phyloP scores from a whole-genome alignment of 2,113 vertebrate genomes.

The Blennius ocellaris region DNA sequence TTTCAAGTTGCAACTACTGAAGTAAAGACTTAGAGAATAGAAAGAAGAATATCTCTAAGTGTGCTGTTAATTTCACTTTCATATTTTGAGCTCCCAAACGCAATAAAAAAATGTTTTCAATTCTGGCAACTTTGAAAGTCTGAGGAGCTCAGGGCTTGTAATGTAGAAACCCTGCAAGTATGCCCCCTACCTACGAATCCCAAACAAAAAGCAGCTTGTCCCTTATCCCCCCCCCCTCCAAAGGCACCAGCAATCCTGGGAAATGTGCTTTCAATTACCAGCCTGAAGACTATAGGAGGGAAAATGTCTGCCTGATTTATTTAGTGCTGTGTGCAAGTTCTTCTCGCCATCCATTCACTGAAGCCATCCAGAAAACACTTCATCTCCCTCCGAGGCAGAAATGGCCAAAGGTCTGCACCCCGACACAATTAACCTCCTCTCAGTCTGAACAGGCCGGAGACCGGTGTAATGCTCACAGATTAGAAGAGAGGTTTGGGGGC shows the following conservation, averaged over 20 bases:
- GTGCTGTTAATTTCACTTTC: no score
- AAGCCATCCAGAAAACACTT: constrained; percentile 90
- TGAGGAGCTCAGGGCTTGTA: constrained; percentile 27
- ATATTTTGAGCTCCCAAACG: not conserved
- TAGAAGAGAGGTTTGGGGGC: not conserved
- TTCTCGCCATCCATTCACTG: constrained; percentile 87
- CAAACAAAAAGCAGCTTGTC: constrained; percentile 79
- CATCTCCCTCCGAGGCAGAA: constrained; percentile 87
- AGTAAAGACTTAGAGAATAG: not conserved
- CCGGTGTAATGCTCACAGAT: constrained; percentile 49
- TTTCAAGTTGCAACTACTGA: constrained; percentile 2
- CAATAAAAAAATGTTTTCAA: constrained; percentile 16
- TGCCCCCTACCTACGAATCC: constrained; percentile 45
- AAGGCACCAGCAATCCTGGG: constrained; percentile 73
- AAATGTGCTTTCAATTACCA: constrained; percentile 97
- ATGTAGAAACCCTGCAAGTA: constrained; percentile 34
- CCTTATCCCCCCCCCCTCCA: constrained; percentile 58
- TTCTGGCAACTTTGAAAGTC: constrained; percentile 19
- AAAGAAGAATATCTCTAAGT: not conserved
- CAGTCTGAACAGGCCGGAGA: constrained; percentile 35
- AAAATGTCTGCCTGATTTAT: constrained; percentile 88
- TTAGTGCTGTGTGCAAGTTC: constrained; percentile 90
- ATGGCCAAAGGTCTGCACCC: constrained; percentile 85
- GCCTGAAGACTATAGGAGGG: constrained; percentile 80
- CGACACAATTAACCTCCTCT: constrained; percentile 81